Conservation (phyloP, 2,113 vertebrate genomes). For the Lepisosteus oculatus region DNA sequence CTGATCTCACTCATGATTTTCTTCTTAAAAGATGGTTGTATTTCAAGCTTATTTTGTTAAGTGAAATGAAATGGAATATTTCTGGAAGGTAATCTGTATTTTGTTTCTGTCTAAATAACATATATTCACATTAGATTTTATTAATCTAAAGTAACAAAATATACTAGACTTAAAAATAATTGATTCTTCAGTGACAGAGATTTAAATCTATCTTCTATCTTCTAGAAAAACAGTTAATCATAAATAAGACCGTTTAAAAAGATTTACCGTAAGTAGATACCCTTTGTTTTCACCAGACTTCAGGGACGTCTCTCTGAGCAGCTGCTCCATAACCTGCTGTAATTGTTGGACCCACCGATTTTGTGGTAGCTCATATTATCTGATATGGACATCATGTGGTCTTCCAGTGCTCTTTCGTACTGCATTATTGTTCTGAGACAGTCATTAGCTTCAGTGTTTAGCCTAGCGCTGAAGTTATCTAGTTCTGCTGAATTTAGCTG, state of each 20-base stretch:
- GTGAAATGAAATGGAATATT: too few relatives aligned
- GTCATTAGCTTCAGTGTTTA: conserved; percentile 22
- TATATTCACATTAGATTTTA: too few relatives aligned
- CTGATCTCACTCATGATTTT: too few relatives aligned
- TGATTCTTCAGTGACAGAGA: too few relatives aligned
- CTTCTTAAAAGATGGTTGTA: too few relatives aligned
- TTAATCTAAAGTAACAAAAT: too few relatives aligned
- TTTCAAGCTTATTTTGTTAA: too few relatives aligned
- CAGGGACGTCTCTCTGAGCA: not conserved
- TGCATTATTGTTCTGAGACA: conserved; percentile 17
- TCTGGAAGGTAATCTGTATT: too few relatives aligned
- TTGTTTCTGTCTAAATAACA: too few relatives aligned
- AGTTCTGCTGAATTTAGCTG: conserved; percentile 23
- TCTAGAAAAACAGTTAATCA: not conserved
- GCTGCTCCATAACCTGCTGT: conserved; percentile 19
- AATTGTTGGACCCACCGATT: not conserved
- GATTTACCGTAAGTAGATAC: not conserved
- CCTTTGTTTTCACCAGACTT: not conserved
- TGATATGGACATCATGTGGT: conserved; percentile 8
- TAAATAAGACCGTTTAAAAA: not conserved
- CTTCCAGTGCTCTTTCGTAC: conserved; percentile 12
- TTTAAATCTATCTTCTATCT: not conserved
- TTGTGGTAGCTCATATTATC: conserved; percentile 21
- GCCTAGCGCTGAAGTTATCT: not conserved
- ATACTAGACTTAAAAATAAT: too few relatives aligned